Evolutionary conservation across 2,113 vertebrate genomes (phyloP), one percentile per base, ranked within the genome.

Genomic region (Sciurus niger): DNA sequence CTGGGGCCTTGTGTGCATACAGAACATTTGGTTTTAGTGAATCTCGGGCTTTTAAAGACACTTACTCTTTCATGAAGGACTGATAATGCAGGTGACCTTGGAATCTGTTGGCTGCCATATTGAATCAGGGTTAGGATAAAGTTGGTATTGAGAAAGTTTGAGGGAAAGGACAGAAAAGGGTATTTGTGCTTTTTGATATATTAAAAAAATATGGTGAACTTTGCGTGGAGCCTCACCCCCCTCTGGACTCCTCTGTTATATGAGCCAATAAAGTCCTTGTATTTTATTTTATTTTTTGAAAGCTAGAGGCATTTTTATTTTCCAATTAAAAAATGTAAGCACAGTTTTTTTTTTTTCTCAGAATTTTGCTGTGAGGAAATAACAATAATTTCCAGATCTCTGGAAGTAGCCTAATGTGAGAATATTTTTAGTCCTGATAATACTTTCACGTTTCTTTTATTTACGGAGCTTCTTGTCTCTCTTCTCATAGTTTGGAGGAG

Each of bases 401-500:
- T 80, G 34, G 46, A 90, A 94, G 74, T 32, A 90, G 70, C 34
- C 40, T 80, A 88, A 84, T 78, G 37, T 46, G 46, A 84, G 46
- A 77, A 40, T 78, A 85, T 88, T 93, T 95, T 96, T 84, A 89
- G 48, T 58, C 24, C 72, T 92, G 65, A 58, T 48, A 84, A 40
- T 72, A 65, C 90, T 95, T 97, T 80, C 40, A 63, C 85, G 82
- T 95, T 85, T 91, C 51, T 89, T 90, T 91, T 96, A n/a, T 96
- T 95, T 96, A 73, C 51, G 84, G 88, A 87, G 40, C 13, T 72
- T 79, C 60, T 89, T 79, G n/a, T 72, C n/a, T 94, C 84, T 85
- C 48, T 83, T 73, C 63, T 74, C 77, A 48, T 1, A 63, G 84
- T 70, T 82, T 51, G 63, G 20, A 67, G 53, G 53, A 89, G 28